Conservation (phyloP, 2,888 invertebrate species). For the Sarcophaga subvicina region DNA sequence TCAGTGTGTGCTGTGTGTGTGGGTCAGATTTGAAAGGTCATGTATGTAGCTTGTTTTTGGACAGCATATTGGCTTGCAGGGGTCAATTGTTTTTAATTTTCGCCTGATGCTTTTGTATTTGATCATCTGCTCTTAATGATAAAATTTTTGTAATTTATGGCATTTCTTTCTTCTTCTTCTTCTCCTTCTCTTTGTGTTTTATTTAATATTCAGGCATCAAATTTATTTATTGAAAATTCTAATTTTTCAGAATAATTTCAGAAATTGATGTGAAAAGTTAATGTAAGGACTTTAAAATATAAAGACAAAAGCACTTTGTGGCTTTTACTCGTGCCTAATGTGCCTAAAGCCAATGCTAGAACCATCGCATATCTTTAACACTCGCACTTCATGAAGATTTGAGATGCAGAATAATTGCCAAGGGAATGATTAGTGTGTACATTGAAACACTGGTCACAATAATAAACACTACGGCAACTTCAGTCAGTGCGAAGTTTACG, state of each 20-base stretch:
- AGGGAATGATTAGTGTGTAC: too few species aligned
- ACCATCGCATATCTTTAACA: too few species aligned
- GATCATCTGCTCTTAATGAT: constrained; percentile 52
- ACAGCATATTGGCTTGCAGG: background rate
- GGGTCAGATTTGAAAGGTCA: constrained; percentile 64
- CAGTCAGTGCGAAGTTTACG: too few species aligned
- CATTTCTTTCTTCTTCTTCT: background rate
- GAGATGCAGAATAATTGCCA: too few species aligned
- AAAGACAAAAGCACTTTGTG: too few species aligned
- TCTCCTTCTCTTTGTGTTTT: background rate
- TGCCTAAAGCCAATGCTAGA: too few species aligned
- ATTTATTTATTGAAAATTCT: constrained; percentile 25
- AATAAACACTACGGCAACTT: too few species aligned
- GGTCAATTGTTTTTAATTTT: constrained; percentile 58
- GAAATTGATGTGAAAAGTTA: background rate
- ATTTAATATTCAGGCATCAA: constrained; percentile 32
- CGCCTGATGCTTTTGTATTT: constrained; percentile 10
- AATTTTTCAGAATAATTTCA: background rate
- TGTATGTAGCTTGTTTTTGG: constrained; percentile 54
- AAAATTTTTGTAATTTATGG: constrained; percentile 38
- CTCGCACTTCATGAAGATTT: too few species aligned
- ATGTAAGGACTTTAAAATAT: too few species aligned
- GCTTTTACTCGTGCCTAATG: too few species aligned
- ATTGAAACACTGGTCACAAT: too few species aligned
- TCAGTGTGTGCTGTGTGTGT: constrained; percentile 16